A percentile compares a stretch with the other conserved stretches of the same genome.
phyloP scores from a whole-genome alignment of 2,888 invertebrate species.

The Priocnemis perturbator region DNA sequence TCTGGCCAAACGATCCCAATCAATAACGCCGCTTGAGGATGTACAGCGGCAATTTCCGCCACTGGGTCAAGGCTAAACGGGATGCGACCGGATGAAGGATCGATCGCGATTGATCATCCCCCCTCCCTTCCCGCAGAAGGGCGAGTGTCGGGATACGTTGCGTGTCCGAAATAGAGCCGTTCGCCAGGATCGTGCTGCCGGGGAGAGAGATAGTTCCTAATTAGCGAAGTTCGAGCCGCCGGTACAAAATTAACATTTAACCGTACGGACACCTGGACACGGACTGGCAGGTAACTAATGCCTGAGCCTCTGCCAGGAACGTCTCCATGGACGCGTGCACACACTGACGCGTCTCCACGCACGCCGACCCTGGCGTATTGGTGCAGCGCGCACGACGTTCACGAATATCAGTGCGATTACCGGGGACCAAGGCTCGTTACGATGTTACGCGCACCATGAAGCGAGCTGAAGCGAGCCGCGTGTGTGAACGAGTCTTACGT shows the following conservation, averaged over 20 bases:
- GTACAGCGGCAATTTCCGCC: too few species aligned
- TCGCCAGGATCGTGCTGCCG: slow-evolving; percentile 21
- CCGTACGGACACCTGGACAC: slow-evolving; percentile 60
- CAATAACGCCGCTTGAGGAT: too few species aligned
- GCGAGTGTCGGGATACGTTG: slow-evolving; percentile 41
- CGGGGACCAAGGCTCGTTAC: slow-evolving; percentile 22
- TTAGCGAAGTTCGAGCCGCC: slow-evolving; percentile 62
- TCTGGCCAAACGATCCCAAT: too few species aligned
- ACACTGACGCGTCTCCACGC: background rate
- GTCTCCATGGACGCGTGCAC: slow-evolving; percentile 25
- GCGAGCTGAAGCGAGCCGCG: too few species aligned
- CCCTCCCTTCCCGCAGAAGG: too few species aligned
- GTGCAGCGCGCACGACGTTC: slow-evolving; percentile 2
- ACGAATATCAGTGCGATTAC: slow-evolving; percentile 4
- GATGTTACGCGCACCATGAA: background rate
- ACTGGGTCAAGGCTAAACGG: too few species aligned
- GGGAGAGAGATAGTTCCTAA: slow-evolving; percentile 64
- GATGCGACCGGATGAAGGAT: too few species aligned
- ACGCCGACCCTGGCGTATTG: background rate
- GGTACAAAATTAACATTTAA: slow-evolving; percentile 70
- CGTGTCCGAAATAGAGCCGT: slow-evolving; percentile 59
- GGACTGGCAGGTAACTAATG: slow-evolving; percentile 65
- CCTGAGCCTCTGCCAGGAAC: slow-evolving; percentile 38
- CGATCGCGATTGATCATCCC: too few species aligned
- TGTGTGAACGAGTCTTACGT: too few species aligned